Evolutionary conservation across 2,113 vertebrate species (phyloP), one percentile per base, ranked within the genome.

Genomic region (Echinops telfairi): DNA sequence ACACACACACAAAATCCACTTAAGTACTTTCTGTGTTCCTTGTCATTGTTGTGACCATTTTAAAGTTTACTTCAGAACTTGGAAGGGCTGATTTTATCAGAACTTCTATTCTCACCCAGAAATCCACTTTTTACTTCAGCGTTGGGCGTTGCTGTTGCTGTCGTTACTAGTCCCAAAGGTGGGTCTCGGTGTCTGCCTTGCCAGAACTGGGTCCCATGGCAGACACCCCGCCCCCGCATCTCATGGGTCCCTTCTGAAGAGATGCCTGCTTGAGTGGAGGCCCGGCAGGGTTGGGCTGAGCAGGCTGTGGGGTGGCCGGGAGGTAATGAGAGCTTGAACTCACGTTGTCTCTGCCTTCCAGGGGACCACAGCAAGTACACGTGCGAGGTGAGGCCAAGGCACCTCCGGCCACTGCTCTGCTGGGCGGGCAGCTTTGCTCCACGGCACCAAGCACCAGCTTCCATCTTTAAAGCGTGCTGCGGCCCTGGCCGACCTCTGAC

Each of bases 381-480:
- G 12, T 98, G 98, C 89, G 98, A 98, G 40, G 98, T 99, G 91
- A 98, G 97, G 98, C 98, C 36, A 98, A 98, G 98, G 88, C 98
- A 98, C 83, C 98, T 98, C 93, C 98, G 98, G n/a, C 98, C 98
- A 0, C 98, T 98, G 71, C n/a, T 17, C 19, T 98, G 71, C n/a
- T 17, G 2, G 33, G n/a, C 33, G 29, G 31, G 7, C 71, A 36
- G 19, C 33, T 36, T 36, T 7, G 31, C 6, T 36, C 19, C 10
- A 73, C 60, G 2, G 15, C 68, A 33, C 71, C 71, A 98, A 98
- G 97, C 98, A n/a, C 98, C 98, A 57, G 98, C 97, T 86, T 86
- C 97, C 73, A 5, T 96, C 93, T 95, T 92, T 1, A 97, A 97
- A 91, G 97, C 96, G 16, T 96, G 97, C 88, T 97, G 98, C 17